Evolutionary conservation across 2,113 vertebrate genomes (phyloP), one percentile per base, ranked within the genome.

Genomic region (Melanostigma gelatinosum): DNA sequence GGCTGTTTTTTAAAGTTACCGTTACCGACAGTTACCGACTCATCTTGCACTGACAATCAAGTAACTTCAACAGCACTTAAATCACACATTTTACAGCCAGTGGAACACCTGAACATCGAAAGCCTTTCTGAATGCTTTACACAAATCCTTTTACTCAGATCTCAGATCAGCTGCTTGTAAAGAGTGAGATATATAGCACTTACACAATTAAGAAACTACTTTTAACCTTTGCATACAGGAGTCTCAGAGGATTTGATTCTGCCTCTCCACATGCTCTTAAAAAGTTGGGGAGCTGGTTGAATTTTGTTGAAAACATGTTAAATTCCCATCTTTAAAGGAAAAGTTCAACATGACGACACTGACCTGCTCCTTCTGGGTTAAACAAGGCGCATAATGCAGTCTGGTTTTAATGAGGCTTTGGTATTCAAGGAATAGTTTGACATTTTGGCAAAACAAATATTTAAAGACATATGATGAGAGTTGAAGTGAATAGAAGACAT

Each of bases 31-130:
- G 20, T 36, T 27, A 27, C 4, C 0, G 0, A 38, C 24, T 27
- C 8, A 10, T 29, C 27, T 55, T 16, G 54, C 27, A n/a, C 12
- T 8, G 32, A 71, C 67, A 65, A 29, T 65, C 9, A 65, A 58
- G 22, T 27, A 22, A 66, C 22, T 73, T 73, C 2, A 29, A 3
- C 1, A 0, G 22, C 11, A 63, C 8, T 71, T 64, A 4, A 57
- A 72, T 57, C 22, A 36, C 38, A 67, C 12, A 24, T 50, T 62
- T 38, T 11, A 40, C 18, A 32, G 76, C 40, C 12, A 77, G 15
- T 62, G 22, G 34, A 58, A 77, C 58, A 38, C 22, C 62, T 48
- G 70, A 68, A 75, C 46, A 22, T 71, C 13, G 34, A 8, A 44
- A 75, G 15, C 18, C 10, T 29, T 7, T 65, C 11, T 42, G n/a